A percentile compares a stretch with the other conserved stretches of the same genome.
Conservation (phyloP, 1,140 invertebrate genomes). For the Caerostris extrusa region DNA sequence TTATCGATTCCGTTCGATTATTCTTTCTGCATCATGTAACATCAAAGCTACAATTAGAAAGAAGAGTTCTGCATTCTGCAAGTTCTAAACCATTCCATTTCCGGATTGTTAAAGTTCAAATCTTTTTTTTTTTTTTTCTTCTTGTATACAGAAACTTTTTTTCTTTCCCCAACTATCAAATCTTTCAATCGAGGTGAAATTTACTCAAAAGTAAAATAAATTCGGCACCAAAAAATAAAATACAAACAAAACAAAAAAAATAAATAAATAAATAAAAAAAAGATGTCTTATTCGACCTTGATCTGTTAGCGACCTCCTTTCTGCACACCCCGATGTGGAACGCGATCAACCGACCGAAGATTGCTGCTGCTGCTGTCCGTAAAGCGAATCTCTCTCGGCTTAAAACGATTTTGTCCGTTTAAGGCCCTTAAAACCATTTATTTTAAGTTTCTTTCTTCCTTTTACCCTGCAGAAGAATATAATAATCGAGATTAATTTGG, state of each 20-base stretch:
- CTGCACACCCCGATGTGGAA: slow-evolving; percentile 54
- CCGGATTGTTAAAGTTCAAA: background rate
- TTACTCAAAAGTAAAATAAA: slow-evolving; percentile 9
- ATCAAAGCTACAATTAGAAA: background rate
- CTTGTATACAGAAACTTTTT: background rate
- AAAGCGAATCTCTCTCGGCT: slow-evolving; percentile 22
- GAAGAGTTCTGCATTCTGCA: background rate
- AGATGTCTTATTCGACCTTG: slow-evolving; percentile 68
- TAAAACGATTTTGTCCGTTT: slow-evolving; percentile 32
- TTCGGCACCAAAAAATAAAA: background rate
- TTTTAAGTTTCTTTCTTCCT: background rate
- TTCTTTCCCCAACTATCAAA: background rate
- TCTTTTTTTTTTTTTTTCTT: background rate
- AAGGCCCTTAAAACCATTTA: background rate
- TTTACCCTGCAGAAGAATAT: background rate
- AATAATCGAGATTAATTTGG: background rate
- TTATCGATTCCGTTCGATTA: background rate
- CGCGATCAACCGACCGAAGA: slow-evolving; percentile 39
- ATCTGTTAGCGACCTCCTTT: slow-evolving; percentile 68
- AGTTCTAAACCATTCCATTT: background rate
- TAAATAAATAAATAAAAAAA: slow-evolving; percentile 14
- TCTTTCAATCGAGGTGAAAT: background rate
- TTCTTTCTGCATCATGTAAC: background rate
- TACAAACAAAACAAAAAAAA: background rate
- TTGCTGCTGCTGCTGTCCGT: background rate